phyloP scores from a whole-genome alignment of 2,113 vertebrate species.

The Lepidiolamprologus cunningtoni region DNA sequence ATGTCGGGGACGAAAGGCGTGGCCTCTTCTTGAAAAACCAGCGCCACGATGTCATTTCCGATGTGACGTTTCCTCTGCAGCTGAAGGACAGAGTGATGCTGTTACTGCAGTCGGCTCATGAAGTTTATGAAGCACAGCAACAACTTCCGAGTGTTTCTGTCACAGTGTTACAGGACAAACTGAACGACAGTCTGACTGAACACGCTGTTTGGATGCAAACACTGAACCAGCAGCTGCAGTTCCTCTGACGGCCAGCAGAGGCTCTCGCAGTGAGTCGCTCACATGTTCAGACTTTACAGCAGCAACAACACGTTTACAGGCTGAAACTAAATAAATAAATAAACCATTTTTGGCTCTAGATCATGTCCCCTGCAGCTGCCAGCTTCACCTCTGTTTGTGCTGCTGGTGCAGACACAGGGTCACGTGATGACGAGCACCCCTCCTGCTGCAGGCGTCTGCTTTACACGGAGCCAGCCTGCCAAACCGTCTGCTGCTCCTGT shows the following conservation, averaged over 20 bases:
- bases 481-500: not conserved
- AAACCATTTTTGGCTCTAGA: not conserved
- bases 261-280: not conserved
- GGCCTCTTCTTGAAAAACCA: slow-evolving; percentile 92
- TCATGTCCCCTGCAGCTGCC: not conserved
- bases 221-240: not conserved
- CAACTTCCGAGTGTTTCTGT: not conserved
- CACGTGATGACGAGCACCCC: not conserved
- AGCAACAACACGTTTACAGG: not conserved
- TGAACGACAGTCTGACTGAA: not conserved
- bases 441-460: not conserved
- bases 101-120: fast-evolving
- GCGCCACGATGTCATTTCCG: slow-evolving; percentile 91
- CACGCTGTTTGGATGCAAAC: not conserved
- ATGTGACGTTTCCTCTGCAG: slow-evolving; percentile 95
- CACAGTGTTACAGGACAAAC: not conserved
- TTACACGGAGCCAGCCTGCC: not conserved
- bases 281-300: not conserved
- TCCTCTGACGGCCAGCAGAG: not conserved
- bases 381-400: not conserved
- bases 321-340: not conserved
- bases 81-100: slow-evolving; percentile 48
- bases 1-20: slow-evolving; percentile 93
- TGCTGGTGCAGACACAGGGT: not conserved
- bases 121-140: not conserved